Conservation (phyloP, 1,140 invertebrate genomes). For the Trachymyrmex septentrionalis region DNA sequence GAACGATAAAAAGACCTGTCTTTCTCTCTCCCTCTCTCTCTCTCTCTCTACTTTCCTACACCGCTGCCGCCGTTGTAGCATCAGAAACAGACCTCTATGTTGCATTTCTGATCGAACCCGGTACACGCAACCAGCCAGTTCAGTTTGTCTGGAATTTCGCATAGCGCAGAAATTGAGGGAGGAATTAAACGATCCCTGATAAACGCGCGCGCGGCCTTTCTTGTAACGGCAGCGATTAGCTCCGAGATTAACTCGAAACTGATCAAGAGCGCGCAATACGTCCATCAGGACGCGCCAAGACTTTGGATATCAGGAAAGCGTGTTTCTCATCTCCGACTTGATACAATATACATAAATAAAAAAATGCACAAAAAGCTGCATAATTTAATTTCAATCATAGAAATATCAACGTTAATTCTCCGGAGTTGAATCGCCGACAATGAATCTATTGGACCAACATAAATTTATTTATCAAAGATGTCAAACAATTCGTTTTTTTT, state of each 20-base stretch:
- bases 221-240: constrained; percentile 22
- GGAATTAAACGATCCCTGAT: constrained; percentile 55
- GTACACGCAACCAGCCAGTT: constrained; percentile 41
- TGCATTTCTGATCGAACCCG: constrained; percentile 38
- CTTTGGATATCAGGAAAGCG: background rate
- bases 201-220: constrained; percentile 36
- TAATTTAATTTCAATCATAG: background rate
- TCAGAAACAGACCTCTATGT: constrained; percentile 16
- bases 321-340: background rate
- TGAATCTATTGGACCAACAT: no score
- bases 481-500: no score
- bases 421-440: no score
- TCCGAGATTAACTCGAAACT: constrained; percentile 47
- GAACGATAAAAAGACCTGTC: constrained; percentile 32
- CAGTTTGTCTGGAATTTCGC: constrained; percentile 13
- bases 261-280: constrained; percentile 22
- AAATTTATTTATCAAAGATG: no score
- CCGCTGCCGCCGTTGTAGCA: constrained; percentile 11
- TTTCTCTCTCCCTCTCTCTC: background rate
- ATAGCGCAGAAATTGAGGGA: constrained; percentile 6
- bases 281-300: background rate
- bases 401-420: background rate
- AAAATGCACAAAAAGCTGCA: background rate
- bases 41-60: constrained; percentile 1
- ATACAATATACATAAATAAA: background rate